Evolutionary conservation across 1,140 invertebrate genomes (phyloP), one percentile per base, ranked within the genome.

Genomic region (Pseudomyrmex cubaensis): DNA sequence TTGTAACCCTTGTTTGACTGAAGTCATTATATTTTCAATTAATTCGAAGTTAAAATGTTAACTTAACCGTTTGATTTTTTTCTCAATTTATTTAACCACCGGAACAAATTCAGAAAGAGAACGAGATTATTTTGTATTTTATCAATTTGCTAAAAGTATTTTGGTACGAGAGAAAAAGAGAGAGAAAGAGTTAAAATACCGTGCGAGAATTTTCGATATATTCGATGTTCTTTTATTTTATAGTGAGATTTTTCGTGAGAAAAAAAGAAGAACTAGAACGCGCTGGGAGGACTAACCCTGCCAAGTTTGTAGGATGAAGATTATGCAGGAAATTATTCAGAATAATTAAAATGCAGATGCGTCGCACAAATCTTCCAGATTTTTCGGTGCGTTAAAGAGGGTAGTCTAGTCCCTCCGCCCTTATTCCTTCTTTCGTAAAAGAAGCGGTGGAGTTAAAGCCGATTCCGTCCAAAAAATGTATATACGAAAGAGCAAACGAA

Each of bases 321-420:
- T 93, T 93, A 92, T 92, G 91, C 91, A 85, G 74, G 86, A 90
- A 91, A 93, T 93, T 93, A 93, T 93, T 93, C 93, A 87, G 69
- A 87, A 91, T 93, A 93, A 93, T 93, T 93, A 93, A 93, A 92
- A 93, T 93, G 93, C 90, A 93, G 93, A 93, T 93, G 92, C 92
- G 90, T 92, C 89, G 88, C 89, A 93, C 93, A 93, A 93, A 93
- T 93, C 93, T 93, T 92, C 86, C 83, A 82, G 88, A 90, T 92
- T 93, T 93, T 93, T 91, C 89, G 80, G 84, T 84, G 75, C 82
- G 50, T 84, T 72, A 86, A 73, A 80, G 77, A 56, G 62, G 66
- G 63, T 66, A 57, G 72, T 48, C 54, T 52, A 67, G 20, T 46
- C 8, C 35, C 22, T 54, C 44, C 46, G 73, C 52, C 63, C 72